Base-by-base conservation (phyloP, 2,797 vertebrate species). In the Rhodeus uyekii region DNA sequence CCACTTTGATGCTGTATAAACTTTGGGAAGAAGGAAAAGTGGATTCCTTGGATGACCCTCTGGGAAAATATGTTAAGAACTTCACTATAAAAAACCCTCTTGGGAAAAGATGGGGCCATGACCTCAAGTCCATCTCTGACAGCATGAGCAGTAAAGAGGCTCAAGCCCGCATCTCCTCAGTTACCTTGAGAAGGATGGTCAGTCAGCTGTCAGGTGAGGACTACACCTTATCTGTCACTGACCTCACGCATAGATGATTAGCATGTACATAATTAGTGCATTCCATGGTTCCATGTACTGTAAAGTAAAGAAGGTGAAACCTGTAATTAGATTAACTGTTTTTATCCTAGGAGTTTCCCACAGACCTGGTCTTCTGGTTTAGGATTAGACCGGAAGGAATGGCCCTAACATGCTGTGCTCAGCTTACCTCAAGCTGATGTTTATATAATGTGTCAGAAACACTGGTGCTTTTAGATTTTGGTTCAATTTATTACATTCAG, bases 121-220 rank as follows among this genome's bases (percentile, higher is more conserved):
- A 89, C 14, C 89, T 89, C 24, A 91, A 87, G 19, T 87, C 64
- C 80, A 76, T 75, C 4, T 68, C 76, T 0, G 93, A 92, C 0
- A 89, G 86, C 63, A 9, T 71, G 46, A 92, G 92, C 36, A 92
- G 91, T 72, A 90, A 85, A 27, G 86, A 88, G 0, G 16, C 83
- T 9, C 72, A 86, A 3, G 85, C 88, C 0, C 89, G 85, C 65
- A 86, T 92, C 1, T 95, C 95, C 0, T 89, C 90, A 0, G 93
- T 96, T 10, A 96, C 95, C 6, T 89, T 96, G 82, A 93, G 94
- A 38, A 93, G 96, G 75, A 96, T 97, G 96, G 95, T 93, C 84
- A 94, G 96, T 42, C 96, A 96, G 82, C 93, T 96, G 67, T 96
- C 96, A 86, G 96, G 96, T 96, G 83, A 83, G 76, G n/a, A 29